A percentile compares a stretch with the other conserved stretches of the same genome.
Evolutionary conservation across 2,113 vertebrate species (phyloP).

Genomic region (Cairina moschata): DNA sequence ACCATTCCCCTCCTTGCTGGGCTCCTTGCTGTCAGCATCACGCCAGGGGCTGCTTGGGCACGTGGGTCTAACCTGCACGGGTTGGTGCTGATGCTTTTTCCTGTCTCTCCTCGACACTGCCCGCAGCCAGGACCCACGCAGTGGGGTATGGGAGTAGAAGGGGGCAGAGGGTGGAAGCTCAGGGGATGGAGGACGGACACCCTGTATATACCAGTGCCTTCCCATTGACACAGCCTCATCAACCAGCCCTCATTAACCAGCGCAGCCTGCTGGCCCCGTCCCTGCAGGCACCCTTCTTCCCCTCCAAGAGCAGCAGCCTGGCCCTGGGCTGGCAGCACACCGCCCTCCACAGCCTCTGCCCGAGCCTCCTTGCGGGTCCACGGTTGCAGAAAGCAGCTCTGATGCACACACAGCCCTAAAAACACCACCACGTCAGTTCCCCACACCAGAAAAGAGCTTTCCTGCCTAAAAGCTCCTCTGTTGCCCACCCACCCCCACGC

Average conservation of each 20-base stretch:
- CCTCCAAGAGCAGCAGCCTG: background rate
- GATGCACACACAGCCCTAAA: background rate
- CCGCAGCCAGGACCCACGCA: background rate
- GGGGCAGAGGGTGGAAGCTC: background rate
- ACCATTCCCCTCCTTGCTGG: background rate
- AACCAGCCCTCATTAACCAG: background rate
- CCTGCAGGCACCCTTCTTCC: background rate
- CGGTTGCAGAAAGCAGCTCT: background rate
- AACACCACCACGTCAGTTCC: rapidly evolving
- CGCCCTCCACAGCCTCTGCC: background rate
- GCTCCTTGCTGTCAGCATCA: background rate
- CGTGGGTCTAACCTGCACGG: rapidly evolving
- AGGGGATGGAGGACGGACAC: background rate
- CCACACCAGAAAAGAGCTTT: background rate
- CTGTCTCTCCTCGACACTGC: background rate
- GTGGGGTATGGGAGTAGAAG: background rate
- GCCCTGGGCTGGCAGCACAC: background rate
- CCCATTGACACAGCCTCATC: background rate
- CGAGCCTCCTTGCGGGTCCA: background rate
- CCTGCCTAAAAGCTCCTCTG: background rate
- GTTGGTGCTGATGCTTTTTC: background rate
- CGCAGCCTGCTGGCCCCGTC: background rate
- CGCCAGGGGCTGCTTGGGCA: background rate
- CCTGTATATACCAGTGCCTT: background rate
- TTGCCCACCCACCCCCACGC: rapidly evolving